Percentiles rank a stretch among this genome's conserved stretches.
Conservation (phyloP, 2,888 invertebrate genomes). For the Omphaloscelis lunosa region DNA sequence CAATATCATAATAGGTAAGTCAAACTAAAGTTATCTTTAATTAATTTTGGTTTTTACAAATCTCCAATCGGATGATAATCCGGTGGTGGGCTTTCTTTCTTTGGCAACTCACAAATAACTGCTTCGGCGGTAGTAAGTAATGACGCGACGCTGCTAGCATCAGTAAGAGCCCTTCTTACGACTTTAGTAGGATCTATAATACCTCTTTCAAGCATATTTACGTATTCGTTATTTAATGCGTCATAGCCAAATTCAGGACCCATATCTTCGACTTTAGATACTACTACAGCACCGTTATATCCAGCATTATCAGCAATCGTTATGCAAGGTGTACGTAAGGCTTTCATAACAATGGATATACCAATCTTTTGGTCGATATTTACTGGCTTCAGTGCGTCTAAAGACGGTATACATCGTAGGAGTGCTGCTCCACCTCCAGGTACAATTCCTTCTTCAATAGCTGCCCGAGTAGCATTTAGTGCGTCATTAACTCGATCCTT, state of each 20-base stretch:
- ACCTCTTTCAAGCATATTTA: conserved; percentile 97
- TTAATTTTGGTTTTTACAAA: not conserved
- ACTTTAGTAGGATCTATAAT: conserved; percentile 98
- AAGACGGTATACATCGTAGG: conserved; percentile 93
- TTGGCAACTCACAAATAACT: conserved; percentile 95
- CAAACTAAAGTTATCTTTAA: not conserved
- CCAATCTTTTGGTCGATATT: conserved; percentile 95
- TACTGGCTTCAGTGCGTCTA: conserved; percentile 91
- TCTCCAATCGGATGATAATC: conserved; percentile 52
- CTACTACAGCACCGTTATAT: conserved; percentile 96
- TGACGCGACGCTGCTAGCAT: conserved; percentile 87
- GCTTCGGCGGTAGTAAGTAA: conserved; percentile 96
- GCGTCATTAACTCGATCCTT: conserved; percentile 99
- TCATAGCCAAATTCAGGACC: conserved; percentile 95
- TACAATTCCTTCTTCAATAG: conserved; percentile 98
- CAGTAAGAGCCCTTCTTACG: conserved; percentile 82
- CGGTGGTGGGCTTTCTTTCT: conserved; percentile 58
- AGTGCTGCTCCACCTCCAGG: conserved; percentile 98
- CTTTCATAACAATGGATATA: conserved; percentile 95
- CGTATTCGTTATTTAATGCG: conserved; percentile 96
- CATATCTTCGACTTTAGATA: conserved; percentile 96
- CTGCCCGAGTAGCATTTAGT: conserved; percentile 97
- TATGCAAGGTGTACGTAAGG: conserved; percentile 95
- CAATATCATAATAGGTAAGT: not conserved
- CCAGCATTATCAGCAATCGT: conserved; percentile 98